Evolutionary conservation across 2,797 vertebrate genomes (phyloP).

Genomic region (Babyrousa celebensis): DNA sequence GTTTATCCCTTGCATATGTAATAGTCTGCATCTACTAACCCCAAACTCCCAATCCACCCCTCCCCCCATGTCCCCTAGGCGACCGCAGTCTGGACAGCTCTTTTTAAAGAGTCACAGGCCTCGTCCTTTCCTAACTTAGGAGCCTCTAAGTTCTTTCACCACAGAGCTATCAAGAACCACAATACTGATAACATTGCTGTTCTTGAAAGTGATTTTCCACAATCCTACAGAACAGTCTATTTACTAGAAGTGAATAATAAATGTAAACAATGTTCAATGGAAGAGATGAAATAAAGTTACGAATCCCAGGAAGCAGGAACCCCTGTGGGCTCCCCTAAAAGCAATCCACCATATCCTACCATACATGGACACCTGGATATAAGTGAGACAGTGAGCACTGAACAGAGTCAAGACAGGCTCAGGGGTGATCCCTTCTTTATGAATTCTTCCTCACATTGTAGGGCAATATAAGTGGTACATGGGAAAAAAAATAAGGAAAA

Average conservation of each 20-base stretch:
- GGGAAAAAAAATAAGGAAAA: not conserved
- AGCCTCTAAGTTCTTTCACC: not conserved
- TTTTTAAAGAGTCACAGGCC: not conserved
- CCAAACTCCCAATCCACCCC: no score
- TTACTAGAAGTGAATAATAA: conserved; percentile 39
- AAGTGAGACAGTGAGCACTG: not conserved
- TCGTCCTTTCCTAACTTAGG: not conserved
- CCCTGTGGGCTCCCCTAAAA: not conserved
- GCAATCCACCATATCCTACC: not conserved
- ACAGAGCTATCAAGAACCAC: conserved; percentile 35
- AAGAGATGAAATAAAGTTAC: not conserved
- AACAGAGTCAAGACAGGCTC: not conserved
- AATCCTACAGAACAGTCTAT: not conserved
- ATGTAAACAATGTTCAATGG: not conserved
- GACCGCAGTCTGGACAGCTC: not conserved
- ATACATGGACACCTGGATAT: not conserved
- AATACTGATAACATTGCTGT: not conserved
- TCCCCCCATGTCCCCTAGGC: no score
- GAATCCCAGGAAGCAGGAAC: not conserved
- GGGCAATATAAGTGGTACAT: not conserved
- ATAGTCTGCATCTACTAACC: no score
- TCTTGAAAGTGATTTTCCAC: not conserved
- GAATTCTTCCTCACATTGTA: not conserved
- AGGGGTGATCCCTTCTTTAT: not conserved
- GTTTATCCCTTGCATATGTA: no score